A percentile compares a stretch with the other conserved stretches of the same genome.
Conservation (phyloP, 2,113 vertebrate genomes). For the Sprattus sprattus region DNA sequence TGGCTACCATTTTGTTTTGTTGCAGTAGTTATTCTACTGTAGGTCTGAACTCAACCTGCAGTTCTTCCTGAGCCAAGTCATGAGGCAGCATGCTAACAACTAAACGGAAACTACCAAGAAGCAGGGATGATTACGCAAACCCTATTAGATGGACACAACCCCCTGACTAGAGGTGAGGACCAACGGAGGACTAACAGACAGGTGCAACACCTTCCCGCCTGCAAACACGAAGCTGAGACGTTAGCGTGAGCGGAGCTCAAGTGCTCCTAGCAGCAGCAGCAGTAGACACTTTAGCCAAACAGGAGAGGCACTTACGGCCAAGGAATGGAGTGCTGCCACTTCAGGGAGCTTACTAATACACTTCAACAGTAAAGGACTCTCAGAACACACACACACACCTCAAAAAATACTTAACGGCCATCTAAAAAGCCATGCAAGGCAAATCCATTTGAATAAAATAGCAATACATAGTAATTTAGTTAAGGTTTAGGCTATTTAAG, state of each 20-base stretch:
- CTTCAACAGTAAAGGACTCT: no score
- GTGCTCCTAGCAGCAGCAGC: not conserved
- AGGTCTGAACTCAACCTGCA: not conserved
- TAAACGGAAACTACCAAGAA: no score
- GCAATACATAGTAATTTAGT: no score
- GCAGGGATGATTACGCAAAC: no score
- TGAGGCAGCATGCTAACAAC: no score
- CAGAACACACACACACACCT: not conserved
- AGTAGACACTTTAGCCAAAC: not conserved
- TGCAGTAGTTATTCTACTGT: not conserved
- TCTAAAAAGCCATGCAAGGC: no score
- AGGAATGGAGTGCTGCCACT: not conserved
- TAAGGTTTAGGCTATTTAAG: no score
- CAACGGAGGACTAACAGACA: no score
- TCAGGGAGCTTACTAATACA: not conserved
- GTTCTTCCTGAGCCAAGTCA: no score
- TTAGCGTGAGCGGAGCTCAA: not conserved
- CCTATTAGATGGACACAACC: not conserved
- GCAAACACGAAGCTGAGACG: not conserved
- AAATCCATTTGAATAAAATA: no score
- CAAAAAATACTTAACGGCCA: no score
- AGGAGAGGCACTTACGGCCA: not conserved
- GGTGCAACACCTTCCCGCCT: not conserved
- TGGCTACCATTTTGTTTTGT: not conserved
- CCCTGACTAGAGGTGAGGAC: not conserved